phyloP scores from a whole-genome alignment of 2,113 vertebrate species.

The human region GRCh38 chr3:132045001-132045500 shows the following conservation, averaged over 20 bases:
- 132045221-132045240: not conserved
- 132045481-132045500: not conserved
- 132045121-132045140: not conserved
- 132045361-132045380: no score
- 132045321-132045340: no score
- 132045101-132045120: not conserved
- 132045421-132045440: not conserved
- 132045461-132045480: not conserved
- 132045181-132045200: not conserved
- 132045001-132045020: no score
- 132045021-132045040: not conserved
- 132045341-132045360: no score
- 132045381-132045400: no score
- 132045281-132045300: not conserved
- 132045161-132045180: not conserved
- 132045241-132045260: not conserved
- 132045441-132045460: not conserved
- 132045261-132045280: not conserved
- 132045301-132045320: no score
- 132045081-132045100: not conserved
- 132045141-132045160: not conserved
- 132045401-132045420: no score
- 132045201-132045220: not conserved
- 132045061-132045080: not conserved
- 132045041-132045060: not conserved